Evolutionary conservation across 2,888 invertebrate species (phyloP), one percentile per base, ranked within the genome.

Genomic region (Drosophila aldrichi): DNA sequence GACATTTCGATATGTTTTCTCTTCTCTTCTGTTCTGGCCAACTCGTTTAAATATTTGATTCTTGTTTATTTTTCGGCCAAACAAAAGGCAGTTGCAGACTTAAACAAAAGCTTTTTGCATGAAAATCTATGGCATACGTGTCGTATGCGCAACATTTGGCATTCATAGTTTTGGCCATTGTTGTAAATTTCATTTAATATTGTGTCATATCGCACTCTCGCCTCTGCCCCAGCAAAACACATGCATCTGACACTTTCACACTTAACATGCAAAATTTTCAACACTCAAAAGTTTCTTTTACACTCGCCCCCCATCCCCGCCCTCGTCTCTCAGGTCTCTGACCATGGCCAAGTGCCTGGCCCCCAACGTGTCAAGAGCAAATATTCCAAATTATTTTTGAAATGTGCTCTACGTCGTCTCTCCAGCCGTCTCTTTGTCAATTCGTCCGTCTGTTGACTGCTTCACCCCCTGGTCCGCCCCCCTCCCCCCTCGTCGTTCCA

Each of bases 381-480:
- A 87, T 87, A 87, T 88, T 87, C 86, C 80, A 87, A 87, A 87
- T 86, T 88, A 86, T 87, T 87, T 88, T 76, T 88, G 88, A 87
- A 88, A 87, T 86, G 81, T 82, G 74, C 77, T 75, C 74, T 64
- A 66, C 66, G 71, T 70, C 66, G 71, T 70, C 77, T 74, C 67
- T 71, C 68, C 46, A 12, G 12, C 7, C 41, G 44, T 58, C 48
- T 25, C 57, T 46, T 32, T 18, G 29, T 61, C 49, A 6, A 7
- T 36, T 29, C 62, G 29, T 43, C 25, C 3, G 41, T 43, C 43
- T 25, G 25, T 7, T 36, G 43, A 55, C 54, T 38, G 62, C 44
- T 32, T 6, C 32, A 58, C 54, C 9, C 6, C 38, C 25, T 41
- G 34, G 7, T 29, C n/a, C n/a, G n/a, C n/a, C 25, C 4, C 25